phyloP scores from a whole-genome alignment of 2,113 vertebrate genomes.

The Eudyptes chrysolophus region DNA sequence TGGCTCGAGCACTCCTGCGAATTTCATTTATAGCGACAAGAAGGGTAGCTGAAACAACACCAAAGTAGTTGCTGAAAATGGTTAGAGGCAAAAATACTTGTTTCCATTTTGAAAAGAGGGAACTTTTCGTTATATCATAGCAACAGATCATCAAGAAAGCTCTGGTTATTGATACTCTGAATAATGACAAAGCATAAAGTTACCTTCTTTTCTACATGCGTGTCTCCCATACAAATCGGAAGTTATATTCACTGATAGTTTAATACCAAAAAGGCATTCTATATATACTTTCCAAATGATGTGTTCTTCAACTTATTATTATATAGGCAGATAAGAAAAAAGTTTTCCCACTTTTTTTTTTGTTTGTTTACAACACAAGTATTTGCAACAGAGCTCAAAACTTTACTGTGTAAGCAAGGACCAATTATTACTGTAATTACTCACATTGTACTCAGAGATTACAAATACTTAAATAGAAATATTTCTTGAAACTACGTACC shows the following conservation, averaged over 20 bases:
- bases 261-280: background rate
- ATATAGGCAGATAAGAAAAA: background rate
- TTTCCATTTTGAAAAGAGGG: background rate
- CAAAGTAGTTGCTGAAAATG: background rate
- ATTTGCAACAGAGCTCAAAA: background rate
- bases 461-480: background rate
- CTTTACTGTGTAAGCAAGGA: background rate
- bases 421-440: background rate
- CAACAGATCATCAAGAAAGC: background rate
- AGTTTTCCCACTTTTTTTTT: background rate
- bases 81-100: background rate
- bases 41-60: slow-evolving; percentile 87
- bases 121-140: background rate
- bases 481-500: slow-evolving; percentile 73
- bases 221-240: background rate
- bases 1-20: slow-evolving; percentile 85
- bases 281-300: background rate
- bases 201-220: background rate
- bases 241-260: background rate
- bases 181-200: background rate
- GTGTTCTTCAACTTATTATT: background rate
- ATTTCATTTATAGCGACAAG: slow-evolving; percentile 96
- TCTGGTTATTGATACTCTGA: background rate
- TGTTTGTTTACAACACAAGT: background rate
- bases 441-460: background rate